These are phyloP conservation scores for Parazoanthus atlanticus DNA, from an alignment of 92 coral and sea anemone genomes.

Conservation along the genomic window DNA sequence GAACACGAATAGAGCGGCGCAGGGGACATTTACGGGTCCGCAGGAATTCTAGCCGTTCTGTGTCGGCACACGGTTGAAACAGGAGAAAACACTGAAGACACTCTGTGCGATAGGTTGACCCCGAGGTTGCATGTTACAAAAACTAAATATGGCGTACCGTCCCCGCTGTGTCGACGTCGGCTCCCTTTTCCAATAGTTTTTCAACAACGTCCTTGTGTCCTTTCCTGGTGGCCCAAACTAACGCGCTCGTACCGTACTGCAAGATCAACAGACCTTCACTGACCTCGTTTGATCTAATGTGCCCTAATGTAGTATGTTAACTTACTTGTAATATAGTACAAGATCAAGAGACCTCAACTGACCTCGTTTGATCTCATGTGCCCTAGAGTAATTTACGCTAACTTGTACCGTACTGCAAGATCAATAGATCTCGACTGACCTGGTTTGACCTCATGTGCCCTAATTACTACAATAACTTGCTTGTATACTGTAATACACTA, in stretches of 20 bases:
- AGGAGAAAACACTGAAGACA: no score
- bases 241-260: slow-evolving; percentile 96
- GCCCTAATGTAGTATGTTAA: no score
- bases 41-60: no score
- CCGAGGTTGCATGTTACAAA: background rate
- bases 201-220: slow-evolving; percentile 87
- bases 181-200: slow-evolving; percentile 78
- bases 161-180: slow-evolving; percentile 85
- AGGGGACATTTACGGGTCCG: no score
- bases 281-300: background rate
- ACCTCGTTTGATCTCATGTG: background rate
- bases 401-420: background rate
- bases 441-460: background rate
- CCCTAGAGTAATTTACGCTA: background rate
- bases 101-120: background rate
- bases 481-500: no score
- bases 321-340: no score
- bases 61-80: no score
- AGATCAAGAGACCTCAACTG: no score
- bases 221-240: slow-evolving; percentile 97
- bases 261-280: background rate
- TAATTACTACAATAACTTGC: background rate
- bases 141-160: slow-evolving; percentile 65
- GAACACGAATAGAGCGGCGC: no score
- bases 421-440: no score